phyloP scores from a whole-genome alignment of 2,888 invertebrate genomes.

The Chironomus riparius region DNA sequence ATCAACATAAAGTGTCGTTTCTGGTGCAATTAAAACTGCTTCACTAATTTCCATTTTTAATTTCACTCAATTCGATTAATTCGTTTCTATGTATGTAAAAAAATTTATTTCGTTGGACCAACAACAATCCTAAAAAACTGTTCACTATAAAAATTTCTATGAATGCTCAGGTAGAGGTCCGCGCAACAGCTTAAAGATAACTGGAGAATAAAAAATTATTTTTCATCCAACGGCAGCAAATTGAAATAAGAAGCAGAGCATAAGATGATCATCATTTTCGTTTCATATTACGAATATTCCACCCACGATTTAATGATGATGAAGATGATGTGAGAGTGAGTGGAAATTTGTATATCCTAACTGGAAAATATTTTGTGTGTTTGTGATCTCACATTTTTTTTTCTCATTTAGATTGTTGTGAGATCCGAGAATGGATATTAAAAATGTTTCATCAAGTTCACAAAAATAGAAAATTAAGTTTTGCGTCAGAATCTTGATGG shows the following conservation, averaged over 20 bases:
- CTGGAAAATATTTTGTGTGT: not conserved
- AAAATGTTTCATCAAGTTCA: no score
- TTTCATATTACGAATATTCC: constrained; percentile 20
- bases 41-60: constrained; percentile 14
- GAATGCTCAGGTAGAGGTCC: constrained; percentile 31
- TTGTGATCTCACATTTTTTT: not conserved
- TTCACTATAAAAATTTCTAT: no score
- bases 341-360: not conserved
- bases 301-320: constrained; percentile 8
- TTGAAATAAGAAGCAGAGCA: no score
- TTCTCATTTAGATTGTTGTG: no score
- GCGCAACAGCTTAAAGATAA: constrained; percentile 30
- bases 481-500: no score
- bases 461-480: no score
- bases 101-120: constrained; percentile 28
- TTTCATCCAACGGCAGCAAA: not conserved
- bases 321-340: not conserved
- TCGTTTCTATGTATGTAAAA: constrained; percentile 13
- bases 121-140: constrained; percentile 1
- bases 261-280: not conserved
- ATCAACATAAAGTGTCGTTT: not conserved
- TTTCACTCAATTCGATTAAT: not conserved
- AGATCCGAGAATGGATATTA: no score
- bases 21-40: constrained; percentile 10
- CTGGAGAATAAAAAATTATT: constrained; percentile 28